Conservation (phyloP, 2,888 invertebrate genomes). For the Theretra japonica region DNA sequence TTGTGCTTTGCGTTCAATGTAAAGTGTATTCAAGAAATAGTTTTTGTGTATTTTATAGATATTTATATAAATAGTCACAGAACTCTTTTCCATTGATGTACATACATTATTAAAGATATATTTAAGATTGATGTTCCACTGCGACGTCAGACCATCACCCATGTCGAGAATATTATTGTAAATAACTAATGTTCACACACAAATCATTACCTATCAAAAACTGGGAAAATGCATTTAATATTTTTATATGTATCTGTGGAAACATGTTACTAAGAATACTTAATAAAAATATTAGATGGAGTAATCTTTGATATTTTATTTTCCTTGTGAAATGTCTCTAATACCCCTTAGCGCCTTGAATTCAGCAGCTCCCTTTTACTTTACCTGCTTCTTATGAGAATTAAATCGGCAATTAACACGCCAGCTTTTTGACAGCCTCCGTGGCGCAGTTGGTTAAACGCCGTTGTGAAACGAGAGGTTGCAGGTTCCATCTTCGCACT, state of each 20-base stretch:
- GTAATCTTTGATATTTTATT: constrained; percentile 36
- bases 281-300: constrained; percentile 84
- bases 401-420: too few relatives aligned
- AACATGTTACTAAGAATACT: constrained; percentile 63
- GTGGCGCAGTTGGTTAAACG: too few relatives aligned
- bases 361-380: too few relatives aligned
- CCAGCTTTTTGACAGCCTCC: too few relatives aligned
- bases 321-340: too few relatives aligned
- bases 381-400: too few relatives aligned
- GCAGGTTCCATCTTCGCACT: too few relatives aligned
- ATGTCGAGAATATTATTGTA: constrained; percentile 57
- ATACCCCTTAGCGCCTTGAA: too few relatives aligned
- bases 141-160: constrained; percentile 45
- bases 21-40: constrained; percentile 56
- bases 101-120: constrained; percentile 54
- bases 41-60: constrained; percentile 69
- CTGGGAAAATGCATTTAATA: constrained; percentile 77
- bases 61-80: constrained; percentile 58
- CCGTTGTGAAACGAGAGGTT: too few relatives aligned
- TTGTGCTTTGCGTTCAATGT: constrained; percentile 41
- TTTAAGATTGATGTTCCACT: constrained; percentile 63
- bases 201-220: constrained; percentile 71
- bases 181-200: constrained; percentile 73
- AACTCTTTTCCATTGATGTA: constrained; percentile 63
- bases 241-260: constrained; percentile 78